These are phyloP conservation scores for Archivesica marissinica DNA, from an alignment of 1,140 invertebrate species.

Conservation along the genomic window DNA sequence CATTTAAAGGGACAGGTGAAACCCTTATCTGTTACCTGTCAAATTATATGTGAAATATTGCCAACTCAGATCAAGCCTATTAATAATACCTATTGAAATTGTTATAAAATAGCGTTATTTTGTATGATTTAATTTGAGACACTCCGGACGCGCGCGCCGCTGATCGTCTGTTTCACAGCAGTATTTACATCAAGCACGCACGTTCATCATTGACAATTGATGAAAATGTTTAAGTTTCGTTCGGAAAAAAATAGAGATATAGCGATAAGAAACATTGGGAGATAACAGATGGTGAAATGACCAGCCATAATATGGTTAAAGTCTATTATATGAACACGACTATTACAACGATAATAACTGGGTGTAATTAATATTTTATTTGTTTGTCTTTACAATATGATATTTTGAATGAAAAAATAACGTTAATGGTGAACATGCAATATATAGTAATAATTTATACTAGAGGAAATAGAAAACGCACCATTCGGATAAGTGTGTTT, in stretches of 20 bases:
- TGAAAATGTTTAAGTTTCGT: constrained; percentile 1
- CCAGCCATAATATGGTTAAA: neutral
- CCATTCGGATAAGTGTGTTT: too few species aligned
- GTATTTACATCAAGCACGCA: constrained; percentile 28
- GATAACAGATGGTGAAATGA: constrained; percentile 38
- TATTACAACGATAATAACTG: neutral
- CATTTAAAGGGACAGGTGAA: constrained; percentile 42
- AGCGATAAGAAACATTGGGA: neutral
- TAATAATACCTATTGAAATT: neutral
- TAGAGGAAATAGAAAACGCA: too few species aligned
- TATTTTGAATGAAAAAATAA: constrained; percentile 6
- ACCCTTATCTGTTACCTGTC: constrained; percentile 38
- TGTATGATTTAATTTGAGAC: constrained; percentile 39
- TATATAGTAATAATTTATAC: neutral
- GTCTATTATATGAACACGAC: neutral
- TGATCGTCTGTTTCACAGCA: constrained; percentile 20
- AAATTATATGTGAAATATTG: constrained; percentile 41
- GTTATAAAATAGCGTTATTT: constrained; percentile 44
- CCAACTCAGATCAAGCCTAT: neutral
- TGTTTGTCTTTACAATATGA: neutral
- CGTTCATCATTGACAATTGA: constrained; percentile 3
- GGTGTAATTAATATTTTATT: constrained; percentile 36
- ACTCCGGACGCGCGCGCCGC: constrained; percentile 14
- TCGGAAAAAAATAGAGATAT: neutral
- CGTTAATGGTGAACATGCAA: too few species aligned